A percentile compares a stretch with the other conserved stretches of the same genome.
These are phyloP conservation scores for Falco berigora DNA, from an alignment of 2,797 vertebrate species.

Conservation along the genomic window DNA sequence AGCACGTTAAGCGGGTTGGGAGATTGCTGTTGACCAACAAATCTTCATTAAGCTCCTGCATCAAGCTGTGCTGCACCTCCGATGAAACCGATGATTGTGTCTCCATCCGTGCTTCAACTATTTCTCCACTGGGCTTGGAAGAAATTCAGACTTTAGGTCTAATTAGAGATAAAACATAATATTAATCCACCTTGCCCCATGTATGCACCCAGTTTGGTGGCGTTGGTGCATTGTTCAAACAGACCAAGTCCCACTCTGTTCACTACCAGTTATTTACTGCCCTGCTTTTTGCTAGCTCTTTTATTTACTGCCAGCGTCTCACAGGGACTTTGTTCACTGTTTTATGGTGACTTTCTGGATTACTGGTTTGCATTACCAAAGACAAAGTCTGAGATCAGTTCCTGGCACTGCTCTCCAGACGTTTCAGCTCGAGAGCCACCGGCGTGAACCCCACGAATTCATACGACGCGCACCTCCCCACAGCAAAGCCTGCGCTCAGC, in stretches of 20 bases:
- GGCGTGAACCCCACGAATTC: background rate
- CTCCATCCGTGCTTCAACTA: background rate
- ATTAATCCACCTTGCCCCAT: background rate
- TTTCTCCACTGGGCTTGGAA: background rate
- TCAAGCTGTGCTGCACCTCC: constrained; percentile 5
- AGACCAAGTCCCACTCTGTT: background rate
- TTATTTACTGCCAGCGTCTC: background rate
- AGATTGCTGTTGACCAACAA: constrained; percentile 30
- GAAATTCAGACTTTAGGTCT: background rate
- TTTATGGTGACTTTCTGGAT: background rate
- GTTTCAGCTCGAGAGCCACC: background rate
- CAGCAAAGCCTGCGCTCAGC: background rate
- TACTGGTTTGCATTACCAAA: background rate
- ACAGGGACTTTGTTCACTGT: background rate
- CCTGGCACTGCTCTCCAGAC: background rate
- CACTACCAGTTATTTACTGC: background rate
- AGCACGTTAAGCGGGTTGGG: background rate
- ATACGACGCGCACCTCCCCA: accelerated
- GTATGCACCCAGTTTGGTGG: background rate
- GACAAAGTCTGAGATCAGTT: background rate
- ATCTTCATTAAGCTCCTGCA: constrained; percentile 19
- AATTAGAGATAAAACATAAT: background rate
- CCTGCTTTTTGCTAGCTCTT: background rate
- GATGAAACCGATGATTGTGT: background rate
- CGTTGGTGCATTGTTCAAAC: background rate